Evolutionary conservation across 2,113 vertebrate species (phyloP).

Genomic region (Tragelaphus scriptus): DNA sequence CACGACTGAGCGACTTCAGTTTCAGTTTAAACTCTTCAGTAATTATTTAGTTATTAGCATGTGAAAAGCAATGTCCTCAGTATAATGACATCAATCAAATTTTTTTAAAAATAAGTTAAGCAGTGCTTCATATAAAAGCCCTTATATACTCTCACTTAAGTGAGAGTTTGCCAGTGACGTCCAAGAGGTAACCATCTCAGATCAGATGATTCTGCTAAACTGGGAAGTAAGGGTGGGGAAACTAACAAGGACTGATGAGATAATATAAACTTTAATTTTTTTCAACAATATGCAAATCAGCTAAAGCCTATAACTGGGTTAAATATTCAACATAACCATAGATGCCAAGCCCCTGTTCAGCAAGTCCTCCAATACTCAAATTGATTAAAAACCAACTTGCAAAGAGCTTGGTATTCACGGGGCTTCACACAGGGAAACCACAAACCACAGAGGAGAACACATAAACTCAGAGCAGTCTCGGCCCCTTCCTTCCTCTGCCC

Average conservation of each 20-base stretch:
- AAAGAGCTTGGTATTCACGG: not conserved
- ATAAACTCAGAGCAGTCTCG: fast-evolving
- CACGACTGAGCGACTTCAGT: no score
- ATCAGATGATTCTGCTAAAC: not conserved
- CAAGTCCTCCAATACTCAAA: not conserved
- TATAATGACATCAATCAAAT: not conserved
- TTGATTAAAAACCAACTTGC: not conserved
- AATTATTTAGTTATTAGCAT: not conserved
- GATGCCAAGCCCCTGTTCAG: not conserved
- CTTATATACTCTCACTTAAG: not conserved
- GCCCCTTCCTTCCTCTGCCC: not conserved
- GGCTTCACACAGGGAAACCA: not conserved
- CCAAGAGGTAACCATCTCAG: not conserved
- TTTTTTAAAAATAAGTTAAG: fast-evolving
- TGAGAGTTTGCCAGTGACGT: not conserved
- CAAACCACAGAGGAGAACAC: fast-evolving
- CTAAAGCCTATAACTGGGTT: not conserved
- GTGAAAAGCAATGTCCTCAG: not conserved
- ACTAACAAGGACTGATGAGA: not conserved
- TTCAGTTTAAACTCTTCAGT: not conserved
- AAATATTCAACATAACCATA: not conserved
- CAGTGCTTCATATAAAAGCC: not conserved
- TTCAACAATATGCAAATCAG: not conserved
- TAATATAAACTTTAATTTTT: not conserved
- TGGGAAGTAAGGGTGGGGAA: not conserved